phyloP scores from a whole-genome alignment of 2,888 invertebrate species.

The Himalopsyche anomala region DNA sequence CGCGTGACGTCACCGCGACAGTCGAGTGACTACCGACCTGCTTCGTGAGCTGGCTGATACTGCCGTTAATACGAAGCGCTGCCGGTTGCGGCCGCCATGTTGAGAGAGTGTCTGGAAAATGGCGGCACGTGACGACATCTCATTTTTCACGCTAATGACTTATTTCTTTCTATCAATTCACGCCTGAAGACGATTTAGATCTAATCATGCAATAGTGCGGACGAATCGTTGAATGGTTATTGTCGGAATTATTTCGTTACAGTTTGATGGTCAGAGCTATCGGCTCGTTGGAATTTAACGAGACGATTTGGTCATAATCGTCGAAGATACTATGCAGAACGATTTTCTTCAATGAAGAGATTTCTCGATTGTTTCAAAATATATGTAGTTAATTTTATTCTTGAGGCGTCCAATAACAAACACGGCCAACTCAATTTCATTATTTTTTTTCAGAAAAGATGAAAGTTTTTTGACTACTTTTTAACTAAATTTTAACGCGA shows the following conservation, averaged over 20 bases:
- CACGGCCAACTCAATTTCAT: too few relatives aligned
- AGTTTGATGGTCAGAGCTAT: constrained; percentile 24
- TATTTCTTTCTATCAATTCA: constrained; percentile 33
- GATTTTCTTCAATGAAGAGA: too few relatives aligned
- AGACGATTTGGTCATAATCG: background rate
- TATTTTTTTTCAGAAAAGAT: too few relatives aligned
- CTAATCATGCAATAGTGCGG: constrained; percentile 16
- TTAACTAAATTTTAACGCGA: too few relatives aligned
- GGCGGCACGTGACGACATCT: constrained; percentile 52
- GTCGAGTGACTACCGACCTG: constrained; percentile 54
- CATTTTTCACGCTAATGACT: constrained; percentile 42
- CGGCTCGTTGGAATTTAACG: background rate
- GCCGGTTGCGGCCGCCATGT: constrained; percentile 61
- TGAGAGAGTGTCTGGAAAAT: constrained; percentile 48
- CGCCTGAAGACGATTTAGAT: background rate
- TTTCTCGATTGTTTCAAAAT: too few relatives aligned
- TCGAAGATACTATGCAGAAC: too few relatives aligned
- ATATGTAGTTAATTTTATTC: too few relatives aligned
- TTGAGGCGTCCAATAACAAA: too few relatives aligned
- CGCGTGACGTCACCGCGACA: constrained; percentile 4
- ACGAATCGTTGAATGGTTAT: constrained; percentile 26
- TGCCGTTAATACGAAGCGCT: constrained; percentile 59
- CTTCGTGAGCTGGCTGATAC: constrained; percentile 55
- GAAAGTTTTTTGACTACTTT: too few relatives aligned
- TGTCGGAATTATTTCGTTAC: constrained; percentile 22